phyloP scores from a whole-genome alignment of 2,888 invertebrate genomes.

The Pandemis heparana region DNA sequence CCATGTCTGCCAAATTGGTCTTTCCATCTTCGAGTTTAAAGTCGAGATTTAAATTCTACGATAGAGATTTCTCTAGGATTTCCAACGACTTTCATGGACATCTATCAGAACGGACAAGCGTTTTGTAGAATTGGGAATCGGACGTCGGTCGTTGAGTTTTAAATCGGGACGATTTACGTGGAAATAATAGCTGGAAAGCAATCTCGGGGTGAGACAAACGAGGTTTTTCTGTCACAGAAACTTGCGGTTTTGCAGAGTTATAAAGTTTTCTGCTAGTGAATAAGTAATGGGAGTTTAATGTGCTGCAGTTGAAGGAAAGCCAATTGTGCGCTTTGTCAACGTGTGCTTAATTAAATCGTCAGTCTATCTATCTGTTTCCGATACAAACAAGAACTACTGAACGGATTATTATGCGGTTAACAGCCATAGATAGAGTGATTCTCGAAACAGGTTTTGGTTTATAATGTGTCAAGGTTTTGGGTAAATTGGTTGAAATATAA shows the following conservation, averaged over 20 bases:
- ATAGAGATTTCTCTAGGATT: conserved; percentile 47
- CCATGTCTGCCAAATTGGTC: conserved; percentile 55
- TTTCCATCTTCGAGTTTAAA: conserved; percentile 45
- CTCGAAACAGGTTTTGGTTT: too few relatives aligned
- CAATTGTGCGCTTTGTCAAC: too few relatives aligned
- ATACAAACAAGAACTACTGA: too few relatives aligned
- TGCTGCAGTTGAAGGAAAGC: not conserved
- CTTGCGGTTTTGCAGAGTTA: conserved; percentile 13
- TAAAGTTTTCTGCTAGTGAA: conserved; percentile 6
- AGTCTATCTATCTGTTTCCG: too few relatives aligned
- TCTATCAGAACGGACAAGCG: conserved; percentile 82
- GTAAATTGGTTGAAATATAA: too few relatives aligned
- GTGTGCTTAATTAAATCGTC: too few relatives aligned
- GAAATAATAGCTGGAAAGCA: conserved; percentile 74
- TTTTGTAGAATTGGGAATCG: conserved; percentile 81
- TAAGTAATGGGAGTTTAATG: not conserved
- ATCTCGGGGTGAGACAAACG: conserved; percentile 60
- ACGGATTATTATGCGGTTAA: too few relatives aligned
- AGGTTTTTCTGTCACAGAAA: conserved; percentile 51
- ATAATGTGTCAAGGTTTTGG: too few relatives aligned
- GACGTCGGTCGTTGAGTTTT: conserved; percentile 75
- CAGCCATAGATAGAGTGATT: too few relatives aligned
- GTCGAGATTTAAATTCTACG: conserved; percentile 45
- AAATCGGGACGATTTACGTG: conserved; percentile 79
- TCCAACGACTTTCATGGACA: conserved; percentile 65